A percentile compares a stretch with the other conserved stretches of the same genome.
phyloP scores from a whole-genome alignment of 2,113 vertebrate genomes.

The Corvus hawaiiensis region DNA sequence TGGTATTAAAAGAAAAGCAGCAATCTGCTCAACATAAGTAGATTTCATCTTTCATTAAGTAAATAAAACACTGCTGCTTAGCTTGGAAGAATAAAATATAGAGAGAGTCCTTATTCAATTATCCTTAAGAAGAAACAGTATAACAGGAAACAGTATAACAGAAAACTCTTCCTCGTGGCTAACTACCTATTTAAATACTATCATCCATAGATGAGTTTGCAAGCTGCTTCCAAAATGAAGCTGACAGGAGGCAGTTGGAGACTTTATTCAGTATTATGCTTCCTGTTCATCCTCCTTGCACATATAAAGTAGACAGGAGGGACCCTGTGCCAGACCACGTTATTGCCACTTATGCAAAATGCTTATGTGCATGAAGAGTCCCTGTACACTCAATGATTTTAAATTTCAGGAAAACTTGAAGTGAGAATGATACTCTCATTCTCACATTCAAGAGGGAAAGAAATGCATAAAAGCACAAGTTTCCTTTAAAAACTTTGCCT shows the following conservation, averaged over 20 bases:
- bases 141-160: not conserved
- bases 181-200: slow-evolving; percentile 1
- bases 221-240: not conserved
- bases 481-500: not conserved
- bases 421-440: not conserved
- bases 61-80: slow-evolving; percentile 15
- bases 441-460: not conserved
- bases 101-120: slow-evolving; percentile 9
- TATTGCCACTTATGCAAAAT: not conserved
- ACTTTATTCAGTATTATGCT: not conserved
- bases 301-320: not conserved
- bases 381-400: not conserved
- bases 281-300: not conserved
- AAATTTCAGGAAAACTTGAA: not conserved
- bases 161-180: not conserved
- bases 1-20: slow-evolving; percentile 32
- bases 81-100: not conserved
- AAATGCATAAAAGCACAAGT: not conserved
- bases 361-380: not conserved
- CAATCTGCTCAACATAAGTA: not conserved
- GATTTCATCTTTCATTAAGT: slow-evolving; percentile 27
- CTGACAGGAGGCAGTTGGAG: not conserved
- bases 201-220: not conserved
- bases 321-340: not conserved
- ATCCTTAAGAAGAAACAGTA: not conserved